Evolutionary conservation across 2,113 vertebrate species (phyloP), one percentile per base, ranked within the genome.

Genomic region (Mola mola): DNA sequence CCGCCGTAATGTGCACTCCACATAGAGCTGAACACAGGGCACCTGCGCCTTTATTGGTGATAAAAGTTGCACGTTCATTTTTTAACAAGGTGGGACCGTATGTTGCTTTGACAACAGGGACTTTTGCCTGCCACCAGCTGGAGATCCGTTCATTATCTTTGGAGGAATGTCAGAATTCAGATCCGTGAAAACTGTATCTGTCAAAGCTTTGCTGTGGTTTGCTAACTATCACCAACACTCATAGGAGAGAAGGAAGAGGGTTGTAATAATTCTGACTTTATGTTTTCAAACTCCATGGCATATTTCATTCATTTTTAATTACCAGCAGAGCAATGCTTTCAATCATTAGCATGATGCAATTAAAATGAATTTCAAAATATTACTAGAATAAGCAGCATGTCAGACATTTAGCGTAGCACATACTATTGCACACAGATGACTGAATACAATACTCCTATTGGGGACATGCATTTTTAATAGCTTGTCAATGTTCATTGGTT

Each of bases 121-220:
- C 53, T 55, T 58, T 44, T 41, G 52, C 17, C 4, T 48, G 49
- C 62, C 41, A 86, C 65, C 86, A 72, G 52, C 84, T 71, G 77
- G 72, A 16, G 66, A 56, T 83, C 67, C 37, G 59, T 86, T 86
- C 72, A 65, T 85, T 87, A 89, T 87, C 81, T 75, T 48, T 37
- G 74, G 71, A 50, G 41, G 79, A 81, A 84, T 87, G 87, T 87
- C 87, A 83, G 59, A 56, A 81, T 69, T 66, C 68, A 77, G 72
- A 85, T 87, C 75, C 84, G 68, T 58, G 44, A 82, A 85, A 75
- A 5, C 26, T 52, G 24, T 19, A 17, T 75, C 60, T 71, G 58
- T 77, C 36, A 22, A 50, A 75, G 56, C 38, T 63, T 66, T 56
- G 22, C 36, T 25, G 34, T n/a, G 42, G 43, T 63, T 72, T 66